Evolutionary conservation across 2,888 invertebrate genomes (phyloP).

Genomic region (Epinotia demarniana): DNA sequence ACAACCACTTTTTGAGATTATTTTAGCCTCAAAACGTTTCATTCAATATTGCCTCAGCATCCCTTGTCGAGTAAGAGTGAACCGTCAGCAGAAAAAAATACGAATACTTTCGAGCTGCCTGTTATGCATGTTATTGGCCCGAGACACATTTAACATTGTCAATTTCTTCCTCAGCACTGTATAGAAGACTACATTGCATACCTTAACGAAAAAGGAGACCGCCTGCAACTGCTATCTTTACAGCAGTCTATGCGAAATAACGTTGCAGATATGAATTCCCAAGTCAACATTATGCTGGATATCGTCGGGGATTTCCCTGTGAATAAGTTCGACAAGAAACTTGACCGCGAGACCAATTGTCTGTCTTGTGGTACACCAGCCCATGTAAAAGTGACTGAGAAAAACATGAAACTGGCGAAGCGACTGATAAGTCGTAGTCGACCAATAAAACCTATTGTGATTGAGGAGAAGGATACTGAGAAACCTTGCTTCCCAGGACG

Average conservation of each 20-base stretch:
- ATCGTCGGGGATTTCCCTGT: constrained; percentile 35
- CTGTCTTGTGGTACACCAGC: constrained; percentile 38
- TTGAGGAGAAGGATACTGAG: not conserved
- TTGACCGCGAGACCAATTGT: constrained; percentile 34
- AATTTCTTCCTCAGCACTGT: constrained; percentile 19
- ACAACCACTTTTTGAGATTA: too few species aligned
- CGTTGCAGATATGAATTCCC: constrained; percentile 4
- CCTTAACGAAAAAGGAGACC: constrained; percentile 36
- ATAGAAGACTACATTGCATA: constrained; percentile 25
- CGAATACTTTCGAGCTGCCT: too few species aligned
- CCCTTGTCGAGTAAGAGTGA: too few species aligned
- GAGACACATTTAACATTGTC: not conserved
- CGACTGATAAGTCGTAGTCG: not conserved
- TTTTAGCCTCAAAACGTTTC: too few species aligned
- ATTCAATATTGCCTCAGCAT: too few species aligned
- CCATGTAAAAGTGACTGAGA: not conserved
- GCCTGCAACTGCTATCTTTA: constrained; percentile 13
- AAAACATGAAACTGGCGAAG: not conserved
- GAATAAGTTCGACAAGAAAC: constrained; percentile 17
- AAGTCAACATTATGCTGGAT: constrained; percentile 22
- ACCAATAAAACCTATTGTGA: not conserved
- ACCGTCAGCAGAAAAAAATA: too few species aligned
- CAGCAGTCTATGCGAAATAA: constrained; percentile 27
- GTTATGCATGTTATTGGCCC: not conserved
- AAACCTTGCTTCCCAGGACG: constrained; percentile 31